phyloP scores from a whole-genome alignment of 2,113 vertebrate species.

The Tringa solitaria region DNA sequence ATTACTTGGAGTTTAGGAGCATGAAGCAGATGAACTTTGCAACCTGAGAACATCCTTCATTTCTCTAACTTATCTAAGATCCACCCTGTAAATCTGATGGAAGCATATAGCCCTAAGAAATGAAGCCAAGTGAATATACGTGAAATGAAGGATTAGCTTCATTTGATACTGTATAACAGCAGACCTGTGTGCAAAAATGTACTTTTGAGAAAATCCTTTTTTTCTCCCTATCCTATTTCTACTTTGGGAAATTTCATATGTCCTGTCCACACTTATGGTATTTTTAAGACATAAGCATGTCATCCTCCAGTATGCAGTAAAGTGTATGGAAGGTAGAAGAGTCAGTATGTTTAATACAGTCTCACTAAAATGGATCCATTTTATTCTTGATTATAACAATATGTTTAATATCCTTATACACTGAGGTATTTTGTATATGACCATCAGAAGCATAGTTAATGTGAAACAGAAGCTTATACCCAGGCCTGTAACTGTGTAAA shows the following conservation, averaged over 20 bases:
- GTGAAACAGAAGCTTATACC: not conserved
- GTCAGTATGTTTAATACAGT: not conserved
- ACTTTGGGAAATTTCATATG: not conserved
- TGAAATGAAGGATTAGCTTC: conserved; percentile 7
- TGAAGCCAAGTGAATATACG: not conserved
- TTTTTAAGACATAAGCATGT: conserved; percentile 8
- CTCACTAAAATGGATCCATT: not conserved
- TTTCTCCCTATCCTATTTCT: not conserved
- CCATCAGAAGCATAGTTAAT: not conserved
- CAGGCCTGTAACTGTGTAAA: not conserved
- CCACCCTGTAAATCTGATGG: not conserved
- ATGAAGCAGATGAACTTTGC: not conserved
- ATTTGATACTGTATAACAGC: not conserved
- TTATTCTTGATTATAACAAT: not conserved
- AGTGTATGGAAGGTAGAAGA: not conserved
- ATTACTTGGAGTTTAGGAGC: not conserved
- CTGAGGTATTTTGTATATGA: not conserved
- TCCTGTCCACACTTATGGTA: not conserved
- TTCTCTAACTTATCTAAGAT: not conserved
- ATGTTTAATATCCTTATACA: conserved; percentile 10
- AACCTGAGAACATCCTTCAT: not conserved
- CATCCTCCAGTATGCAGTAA: not conserved
- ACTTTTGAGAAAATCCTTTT: not conserved
- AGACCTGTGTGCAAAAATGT: not conserved
- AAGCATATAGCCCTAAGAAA: not conserved